These are phyloP conservation scores for Macrostomum lignano DNA, from an alignment of 1,140 invertebrate species.

Conservation along the genomic window DNA sequence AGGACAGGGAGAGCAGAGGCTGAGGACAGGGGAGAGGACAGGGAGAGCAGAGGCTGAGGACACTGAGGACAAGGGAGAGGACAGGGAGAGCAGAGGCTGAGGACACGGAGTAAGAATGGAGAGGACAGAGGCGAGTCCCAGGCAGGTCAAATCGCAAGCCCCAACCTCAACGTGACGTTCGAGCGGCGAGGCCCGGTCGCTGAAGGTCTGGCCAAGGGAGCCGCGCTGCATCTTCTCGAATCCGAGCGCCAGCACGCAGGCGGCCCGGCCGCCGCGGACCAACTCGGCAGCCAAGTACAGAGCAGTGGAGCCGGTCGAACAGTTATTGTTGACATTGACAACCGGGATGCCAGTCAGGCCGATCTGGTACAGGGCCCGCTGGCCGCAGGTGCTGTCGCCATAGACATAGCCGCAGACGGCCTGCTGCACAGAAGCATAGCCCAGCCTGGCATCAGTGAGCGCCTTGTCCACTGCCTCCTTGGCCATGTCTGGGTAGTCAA, in stretches of 20 bases:
- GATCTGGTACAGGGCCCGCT: conserved; percentile 66
- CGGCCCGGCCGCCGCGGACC: conserved; percentile 44
- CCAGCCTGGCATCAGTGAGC: conserved; percentile 50
- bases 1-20: no score
- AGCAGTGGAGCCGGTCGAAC: conserved; percentile 73
- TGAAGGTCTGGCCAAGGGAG: conserved; percentile 41
- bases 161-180: conserved; percentile 65
- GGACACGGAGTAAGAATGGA: no score
- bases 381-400: conserved; percentile 77
- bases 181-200: conserved; percentile 65
- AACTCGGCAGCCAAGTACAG: conserved; percentile 62
- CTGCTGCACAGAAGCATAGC: conserved; percentile 50
- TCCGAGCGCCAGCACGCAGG: conserved; percentile 66
- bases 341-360: conserved; percentile 87
- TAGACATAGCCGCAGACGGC: conserved; percentile 76
- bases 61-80: no score
- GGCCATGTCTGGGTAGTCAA: conserved; percentile 75
- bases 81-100: no score
- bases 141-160: conserved; percentile 40
- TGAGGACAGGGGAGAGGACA: no score
- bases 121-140: no score
- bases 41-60: no score
- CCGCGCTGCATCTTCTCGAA: conserved; percentile 94
- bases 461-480: conserved; percentile 57
- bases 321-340: conserved; percentile 91